These are phyloP conservation scores for Drosophila pandora DNA, from an alignment of 1,140 invertebrate species.

Conservation along the genomic window DNA sequence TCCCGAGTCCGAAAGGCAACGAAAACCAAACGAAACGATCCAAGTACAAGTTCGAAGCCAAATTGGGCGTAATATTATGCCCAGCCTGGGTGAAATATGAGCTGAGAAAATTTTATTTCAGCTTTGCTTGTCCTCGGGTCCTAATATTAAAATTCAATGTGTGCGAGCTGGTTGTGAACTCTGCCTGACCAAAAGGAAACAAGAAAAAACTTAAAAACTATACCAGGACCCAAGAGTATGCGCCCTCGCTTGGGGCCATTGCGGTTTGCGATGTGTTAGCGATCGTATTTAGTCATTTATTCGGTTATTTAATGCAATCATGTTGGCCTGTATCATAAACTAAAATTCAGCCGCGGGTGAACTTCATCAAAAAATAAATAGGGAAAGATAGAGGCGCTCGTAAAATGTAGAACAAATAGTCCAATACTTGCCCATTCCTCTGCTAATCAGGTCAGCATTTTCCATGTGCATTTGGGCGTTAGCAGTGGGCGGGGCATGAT, in stretches of 20 bases:
- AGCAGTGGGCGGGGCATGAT: not conserved
- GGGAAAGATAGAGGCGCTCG: conserved; percentile 8
- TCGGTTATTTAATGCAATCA: conserved; percentile 35
- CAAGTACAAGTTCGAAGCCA: conserved; percentile 60
- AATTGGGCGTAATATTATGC: conserved; percentile 80
- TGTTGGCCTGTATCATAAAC: conserved; percentile 7
- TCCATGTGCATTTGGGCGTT: conserved; percentile 7
- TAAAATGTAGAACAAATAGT: conserved; percentile 30
- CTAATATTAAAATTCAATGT: conserved; percentile 51
- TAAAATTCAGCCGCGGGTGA: not conserved
- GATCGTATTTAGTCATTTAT: conserved; percentile 34
- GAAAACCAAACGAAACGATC: conserved; percentile 35
- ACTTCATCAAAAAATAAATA: not conserved
- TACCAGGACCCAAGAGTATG: conserved; percentile 14
- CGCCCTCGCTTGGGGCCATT: conserved; percentile 20
- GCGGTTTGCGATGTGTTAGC: conserved; percentile 13
- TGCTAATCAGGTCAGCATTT: conserved; percentile 31
- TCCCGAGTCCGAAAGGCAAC: conserved; percentile 47
- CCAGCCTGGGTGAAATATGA: conserved; percentile 72
- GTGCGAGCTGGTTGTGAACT: not conserved
- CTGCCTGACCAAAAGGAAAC: not conserved
- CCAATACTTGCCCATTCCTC: conserved; percentile 21
- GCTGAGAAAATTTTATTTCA: conserved; percentile 79
- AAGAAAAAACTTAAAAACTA: not conserved
- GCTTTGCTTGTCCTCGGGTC: conserved; percentile 44